Evolutionary conservation across 2,113 vertebrate genomes (phyloP).

Genomic region (Electrona antarctica): DNA sequence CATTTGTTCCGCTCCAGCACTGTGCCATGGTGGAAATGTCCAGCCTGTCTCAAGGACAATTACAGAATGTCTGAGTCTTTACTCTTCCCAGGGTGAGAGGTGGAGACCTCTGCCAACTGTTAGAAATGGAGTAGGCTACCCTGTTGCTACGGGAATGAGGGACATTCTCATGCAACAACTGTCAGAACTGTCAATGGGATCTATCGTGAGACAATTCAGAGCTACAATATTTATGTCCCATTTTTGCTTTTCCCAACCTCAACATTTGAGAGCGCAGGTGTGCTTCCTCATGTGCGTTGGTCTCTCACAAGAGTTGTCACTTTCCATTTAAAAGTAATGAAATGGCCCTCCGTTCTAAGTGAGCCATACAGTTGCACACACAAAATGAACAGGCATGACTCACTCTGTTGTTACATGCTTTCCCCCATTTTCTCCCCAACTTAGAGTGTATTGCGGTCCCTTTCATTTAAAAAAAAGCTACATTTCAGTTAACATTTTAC

Average conservation of each 20-base stretch:
- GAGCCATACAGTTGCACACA: no score
- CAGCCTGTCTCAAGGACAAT: conserved; percentile 73
- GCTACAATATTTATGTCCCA: conserved; percentile 10
- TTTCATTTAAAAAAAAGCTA: no score
- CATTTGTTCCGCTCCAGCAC: conserved; percentile 73
- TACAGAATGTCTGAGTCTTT: conserved; percentile 77
- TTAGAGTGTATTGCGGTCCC: no score
- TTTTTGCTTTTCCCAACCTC: conserved; percentile 5
- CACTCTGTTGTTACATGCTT: no score
- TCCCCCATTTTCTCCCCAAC: no score
- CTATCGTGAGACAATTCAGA: conserved; percentile 34
- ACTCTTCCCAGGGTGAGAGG: conserved; percentile 71
- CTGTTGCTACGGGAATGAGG: conserved; percentile 37
- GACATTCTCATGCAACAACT: conserved; percentile 30
- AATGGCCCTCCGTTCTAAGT: no score
- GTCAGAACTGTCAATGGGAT: conserved; percentile 38
- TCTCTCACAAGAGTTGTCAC: conserved; percentile 35
- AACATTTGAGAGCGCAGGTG: conserved; percentile 16
- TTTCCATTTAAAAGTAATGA: conserved; percentile 37
- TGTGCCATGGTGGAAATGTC: conserved; percentile 73
- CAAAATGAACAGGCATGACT: no score
- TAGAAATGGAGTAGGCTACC: conserved; percentile 35
- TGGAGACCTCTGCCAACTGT: conserved; percentile 44
- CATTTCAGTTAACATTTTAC: no score
- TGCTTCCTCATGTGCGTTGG: conserved; percentile 40